A percentile compares a stretch with the other conserved stretches of the same genome.
phyloP scores from a whole-genome alignment of 2,797 vertebrate genomes.

The Macroramphosus scolopax region DNA sequence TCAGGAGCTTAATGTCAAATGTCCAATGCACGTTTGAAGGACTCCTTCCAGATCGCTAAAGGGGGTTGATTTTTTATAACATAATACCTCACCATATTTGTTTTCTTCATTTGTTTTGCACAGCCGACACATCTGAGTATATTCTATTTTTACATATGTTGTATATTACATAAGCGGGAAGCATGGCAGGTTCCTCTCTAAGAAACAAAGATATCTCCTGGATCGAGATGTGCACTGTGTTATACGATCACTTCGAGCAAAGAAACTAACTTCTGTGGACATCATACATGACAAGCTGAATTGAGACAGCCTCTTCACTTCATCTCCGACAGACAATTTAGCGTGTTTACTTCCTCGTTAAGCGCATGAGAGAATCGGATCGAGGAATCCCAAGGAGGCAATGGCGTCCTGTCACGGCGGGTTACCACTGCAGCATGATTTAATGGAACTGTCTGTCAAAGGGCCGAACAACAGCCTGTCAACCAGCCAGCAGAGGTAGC shows the following conservation, averaged over 20 bases:
- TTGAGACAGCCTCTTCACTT: conserved; percentile 54
- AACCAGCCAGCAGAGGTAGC: conserved; percentile 44
- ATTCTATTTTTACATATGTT: too few relatives aligned
- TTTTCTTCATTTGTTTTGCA: conserved; percentile 2
- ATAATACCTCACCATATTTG: neutral
- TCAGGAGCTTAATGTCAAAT: too few relatives aligned
- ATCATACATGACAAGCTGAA: conserved; percentile 35
- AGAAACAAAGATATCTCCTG: conserved; percentile 12
- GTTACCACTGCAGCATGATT: conserved; percentile 74
- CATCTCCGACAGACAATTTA: conserved; percentile 71
- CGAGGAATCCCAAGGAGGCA: conserved; percentile 69
- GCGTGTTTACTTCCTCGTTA: conserved; percentile 80
- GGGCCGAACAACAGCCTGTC: conserved; percentile 67
- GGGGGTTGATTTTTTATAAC: conserved; percentile 2
- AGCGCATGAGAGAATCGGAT: conserved; percentile 71
- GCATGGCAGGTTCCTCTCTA: conserved; percentile 26
- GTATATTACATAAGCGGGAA: too few relatives aligned
- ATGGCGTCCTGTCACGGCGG: conserved; percentile 70
- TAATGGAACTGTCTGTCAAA: conserved; percentile 81
- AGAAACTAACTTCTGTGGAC: conserved; percentile 25
- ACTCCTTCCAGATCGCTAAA: too few relatives aligned
- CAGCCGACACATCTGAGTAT: neutral
- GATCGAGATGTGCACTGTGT: too few relatives aligned
- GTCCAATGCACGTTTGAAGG: too few relatives aligned
- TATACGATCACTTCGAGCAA: conserved; percentile 13